Evolutionary conservation across 1,140 invertebrate genomes (phyloP), one percentile per base, ranked within the genome.

Genomic region (Platyscapa corneri): DNA sequence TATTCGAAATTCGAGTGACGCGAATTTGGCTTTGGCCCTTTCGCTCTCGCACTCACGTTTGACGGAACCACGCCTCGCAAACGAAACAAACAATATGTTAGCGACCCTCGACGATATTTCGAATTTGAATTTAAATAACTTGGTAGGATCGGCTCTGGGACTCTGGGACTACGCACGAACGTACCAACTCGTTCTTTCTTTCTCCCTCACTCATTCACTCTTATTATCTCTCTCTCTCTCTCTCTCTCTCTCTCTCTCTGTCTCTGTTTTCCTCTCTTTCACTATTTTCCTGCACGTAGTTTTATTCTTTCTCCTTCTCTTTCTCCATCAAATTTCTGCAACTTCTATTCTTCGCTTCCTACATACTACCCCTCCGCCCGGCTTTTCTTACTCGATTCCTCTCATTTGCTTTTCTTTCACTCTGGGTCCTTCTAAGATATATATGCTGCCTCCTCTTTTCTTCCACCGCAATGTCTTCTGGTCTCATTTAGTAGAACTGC

Each of bases 41-140:
- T 75, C 70, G 49, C 49, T 76, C 74, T 83, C 56, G 27, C 67
- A 16, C 46, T 72, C 80, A 74, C 46, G 67, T 74, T n/a, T 12
- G 64, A 18, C 74, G 34, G 30, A 34, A 37, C n/a, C 64, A 39
- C 39, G 60, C 64, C 46, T 49, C 30, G 80, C 84, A 92, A 93
- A 92, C 92, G 92, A 93, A 93, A 93, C 93, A 93, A 93, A 93
- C 92, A 93, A 93, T 93, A 93, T 93, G 92, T 93, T 86, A 93
- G 92, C 92, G 91, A 92, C 92, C 93, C 93, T 91, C 92, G 78
- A 90, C 92, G 92, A 93, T 93, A 93, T 93, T 93, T 93, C 92
- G 92, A 93, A 93, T 93, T 93, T 93, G 93, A 93, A 93, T 93
- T 93, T 93, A 93, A 93, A 93, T 93, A 93, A 93, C 93, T 93